These are phyloP conservation scores for Pterois miles DNA, from an alignment of 2,797 vertebrate genomes.

Conservation along the genomic window DNA sequence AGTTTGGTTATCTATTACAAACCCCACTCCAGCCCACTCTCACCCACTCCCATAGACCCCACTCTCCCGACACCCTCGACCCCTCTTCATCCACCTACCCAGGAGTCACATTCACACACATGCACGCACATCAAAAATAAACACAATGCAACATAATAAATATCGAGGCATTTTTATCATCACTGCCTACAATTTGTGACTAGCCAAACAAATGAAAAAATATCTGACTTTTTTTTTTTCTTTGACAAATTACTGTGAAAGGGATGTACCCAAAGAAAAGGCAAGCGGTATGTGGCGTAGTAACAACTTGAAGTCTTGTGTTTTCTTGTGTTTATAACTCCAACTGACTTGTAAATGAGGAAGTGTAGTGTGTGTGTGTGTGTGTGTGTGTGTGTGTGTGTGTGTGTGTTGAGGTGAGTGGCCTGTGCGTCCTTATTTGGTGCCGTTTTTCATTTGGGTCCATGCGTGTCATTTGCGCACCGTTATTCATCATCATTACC, in stretches of 20 bases:
- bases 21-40: not conserved
- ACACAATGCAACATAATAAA: not conserved
- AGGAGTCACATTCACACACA: too few species aligned
- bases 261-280: not conserved
- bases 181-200: not conserved
- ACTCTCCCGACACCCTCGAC: too few species aligned
- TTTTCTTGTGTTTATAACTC: conserved; percentile 23
- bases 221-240: not conserved
- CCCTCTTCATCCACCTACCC: too few species aligned
- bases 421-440: conserved; percentile 30
- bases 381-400: not conserved
- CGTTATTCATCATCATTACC: conserved; percentile 71
- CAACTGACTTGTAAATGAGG: not conserved
- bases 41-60: too few species aligned
- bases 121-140: too few species aligned
- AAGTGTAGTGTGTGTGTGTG: not conserved
- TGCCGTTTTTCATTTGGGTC: conserved; percentile 43
- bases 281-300: not conserved
- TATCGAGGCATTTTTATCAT: not conserved
- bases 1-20: not conserved
- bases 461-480: conserved; percentile 46
- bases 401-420: not conserved
- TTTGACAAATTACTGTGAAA: not conserved
- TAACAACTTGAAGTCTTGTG: conserved; percentile 11
- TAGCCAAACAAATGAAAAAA: not conserved